Percentiles rank a stretch among this genome's conserved stretches.
Conservation (phyloP, 2,113 vertebrate genomes). For the Oenanthe melanoleuca region DNA sequence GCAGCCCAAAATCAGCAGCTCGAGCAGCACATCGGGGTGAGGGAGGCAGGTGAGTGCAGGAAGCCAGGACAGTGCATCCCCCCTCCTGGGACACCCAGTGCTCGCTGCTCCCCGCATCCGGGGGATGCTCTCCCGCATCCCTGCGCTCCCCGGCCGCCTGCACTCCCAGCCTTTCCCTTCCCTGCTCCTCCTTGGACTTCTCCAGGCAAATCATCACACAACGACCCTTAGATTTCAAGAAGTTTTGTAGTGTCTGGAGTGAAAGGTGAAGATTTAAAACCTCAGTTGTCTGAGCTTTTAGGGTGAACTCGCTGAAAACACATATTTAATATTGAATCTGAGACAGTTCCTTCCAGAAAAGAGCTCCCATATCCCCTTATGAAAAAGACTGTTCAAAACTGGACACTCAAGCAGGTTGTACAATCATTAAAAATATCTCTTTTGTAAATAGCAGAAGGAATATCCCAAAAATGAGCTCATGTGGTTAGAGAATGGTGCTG, state of each 20-base stretch:
- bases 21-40: accelerated
- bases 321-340: not conserved
- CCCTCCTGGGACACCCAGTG: not conserved
- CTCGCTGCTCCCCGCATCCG: accelerated
- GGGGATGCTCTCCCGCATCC: not conserved
- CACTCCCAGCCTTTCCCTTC: accelerated
- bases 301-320: accelerated
- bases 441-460: not conserved
- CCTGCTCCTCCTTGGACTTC: not conserved
- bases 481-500: not conserved
- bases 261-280: not conserved
- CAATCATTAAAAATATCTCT: not conserved
- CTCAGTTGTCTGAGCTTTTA: not conserved
- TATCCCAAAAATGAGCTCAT: not conserved
- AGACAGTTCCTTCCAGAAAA: not conserved
- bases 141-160: not conserved
- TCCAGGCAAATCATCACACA: not conserved
- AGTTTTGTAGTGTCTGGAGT: not conserved
- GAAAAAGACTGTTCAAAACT: not conserved
- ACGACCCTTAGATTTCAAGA: not conserved
- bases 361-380: not conserved
- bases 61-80: accelerated
- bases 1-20: accelerated
- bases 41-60: not conserved
- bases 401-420: not conserved